Percentiles rank a stretch among this genome's conserved stretches.
These are phyloP conservation scores for Crotalus tigris DNA, from an alignment of 2,113 vertebrate species.

Conservation along the genomic window DNA sequence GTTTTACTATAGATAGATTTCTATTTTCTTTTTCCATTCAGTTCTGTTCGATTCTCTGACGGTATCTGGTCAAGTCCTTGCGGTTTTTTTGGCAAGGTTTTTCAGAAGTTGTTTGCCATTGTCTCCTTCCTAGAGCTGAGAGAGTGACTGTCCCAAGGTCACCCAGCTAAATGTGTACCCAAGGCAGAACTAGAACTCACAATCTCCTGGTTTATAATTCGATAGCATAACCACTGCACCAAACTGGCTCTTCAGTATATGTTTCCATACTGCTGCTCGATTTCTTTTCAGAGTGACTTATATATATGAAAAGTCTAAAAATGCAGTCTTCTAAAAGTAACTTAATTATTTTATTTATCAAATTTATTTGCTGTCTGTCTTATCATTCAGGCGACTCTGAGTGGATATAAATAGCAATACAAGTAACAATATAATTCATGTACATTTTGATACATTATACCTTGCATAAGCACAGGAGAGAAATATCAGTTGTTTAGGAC, in stretches of 20 bases:
- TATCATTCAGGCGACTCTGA: neutral
- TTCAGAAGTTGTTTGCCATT: neutral
- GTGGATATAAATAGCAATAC: neutral
- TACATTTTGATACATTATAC: neutral
- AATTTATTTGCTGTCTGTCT: neutral
- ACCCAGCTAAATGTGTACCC: neutral
- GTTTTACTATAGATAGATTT: neutral
- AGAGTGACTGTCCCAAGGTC: neutral
- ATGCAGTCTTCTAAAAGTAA: neutral
- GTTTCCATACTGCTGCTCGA: neutral
- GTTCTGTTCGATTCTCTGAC: neutral
- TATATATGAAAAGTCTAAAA: neutral
- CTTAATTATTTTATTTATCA: neutral
- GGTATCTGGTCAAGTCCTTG: neutral
- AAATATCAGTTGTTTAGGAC: neutral
- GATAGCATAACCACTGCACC: neutral
- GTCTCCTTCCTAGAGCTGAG: neutral
- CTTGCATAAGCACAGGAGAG: neutral
- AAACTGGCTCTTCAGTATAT: neutral
- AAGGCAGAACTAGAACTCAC: neutral
- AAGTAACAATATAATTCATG: neutral
- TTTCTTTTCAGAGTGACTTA: neutral
- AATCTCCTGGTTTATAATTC: neutral
- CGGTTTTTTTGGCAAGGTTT: neutral
- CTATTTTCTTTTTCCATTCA: neutral